Conservation (phyloP, 2,888 invertebrate species). For the Macaria liturata region DNA sequence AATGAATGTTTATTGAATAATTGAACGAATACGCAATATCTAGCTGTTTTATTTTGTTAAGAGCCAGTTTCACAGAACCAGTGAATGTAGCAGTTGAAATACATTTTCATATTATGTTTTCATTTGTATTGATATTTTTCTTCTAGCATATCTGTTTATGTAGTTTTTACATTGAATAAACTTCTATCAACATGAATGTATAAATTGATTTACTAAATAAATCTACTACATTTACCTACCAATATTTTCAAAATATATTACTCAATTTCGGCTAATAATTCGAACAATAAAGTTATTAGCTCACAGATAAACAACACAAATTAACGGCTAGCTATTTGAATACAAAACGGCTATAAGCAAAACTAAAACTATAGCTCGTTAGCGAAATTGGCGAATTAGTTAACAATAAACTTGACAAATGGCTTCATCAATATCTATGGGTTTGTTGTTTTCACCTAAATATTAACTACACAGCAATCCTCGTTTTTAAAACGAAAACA, state of each 20-base stretch:
- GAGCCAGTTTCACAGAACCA: no score
- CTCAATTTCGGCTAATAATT: background rate
- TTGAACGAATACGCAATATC: no score
- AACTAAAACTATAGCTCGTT: constrained; percentile 33
- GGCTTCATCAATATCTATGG: constrained; percentile 27
- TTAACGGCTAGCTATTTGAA: constrained; percentile 25
- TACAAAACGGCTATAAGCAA: constrained; percentile 27
- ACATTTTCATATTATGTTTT: no score
- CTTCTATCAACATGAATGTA: no score
- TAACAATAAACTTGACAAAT: constrained; percentile 28
- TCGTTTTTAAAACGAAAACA: constrained; percentile 57
- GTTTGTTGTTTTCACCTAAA: constrained; percentile 25
- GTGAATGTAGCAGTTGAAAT: no score
- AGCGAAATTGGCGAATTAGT: constrained; percentile 29
- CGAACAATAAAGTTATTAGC: constrained; percentile 13
- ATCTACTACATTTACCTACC: background rate
- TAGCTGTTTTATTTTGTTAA: no score
- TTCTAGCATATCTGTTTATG: no score
- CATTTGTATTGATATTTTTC: no score
- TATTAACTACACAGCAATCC: constrained; percentile 31
- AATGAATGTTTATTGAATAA: no score
- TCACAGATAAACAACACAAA: constrained; percentile 18
- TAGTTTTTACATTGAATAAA: no score
- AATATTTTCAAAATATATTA: constrained; percentile 2
- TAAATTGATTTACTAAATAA: no score